These are phyloP conservation scores for Dicyrtoma fusca DNA, from an alignment of 2,888 invertebrate species.

Conservation along the genomic window DNA sequence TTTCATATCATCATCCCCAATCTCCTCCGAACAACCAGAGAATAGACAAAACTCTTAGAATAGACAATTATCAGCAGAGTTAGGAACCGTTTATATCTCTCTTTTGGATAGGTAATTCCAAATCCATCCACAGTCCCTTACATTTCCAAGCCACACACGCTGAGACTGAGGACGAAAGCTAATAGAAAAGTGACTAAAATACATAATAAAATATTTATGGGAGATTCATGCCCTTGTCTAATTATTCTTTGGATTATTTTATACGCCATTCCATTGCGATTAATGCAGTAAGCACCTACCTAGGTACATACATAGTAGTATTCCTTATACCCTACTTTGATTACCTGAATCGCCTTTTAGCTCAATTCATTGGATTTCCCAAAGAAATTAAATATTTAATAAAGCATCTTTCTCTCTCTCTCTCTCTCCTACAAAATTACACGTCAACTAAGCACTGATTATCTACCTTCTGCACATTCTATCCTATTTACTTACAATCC, in stretches of 20 bases:
- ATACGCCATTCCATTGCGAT: no score
- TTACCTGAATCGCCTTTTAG: no score
- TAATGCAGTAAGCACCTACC: no score
- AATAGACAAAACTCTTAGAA: neutral
- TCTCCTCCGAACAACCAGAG: neutral
- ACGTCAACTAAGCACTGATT: no score
- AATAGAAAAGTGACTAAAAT: slow-evolving; percentile 5
- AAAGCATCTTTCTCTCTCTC: neutral
- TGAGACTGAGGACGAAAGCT: no score
- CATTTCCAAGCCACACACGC: no score
- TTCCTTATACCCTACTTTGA: no score
- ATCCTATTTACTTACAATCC: no score
- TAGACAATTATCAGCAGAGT: neutral
- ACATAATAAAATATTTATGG: slow-evolving; percentile 25
- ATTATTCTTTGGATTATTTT: slow-evolving; percentile 24
- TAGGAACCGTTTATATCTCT: neutral
- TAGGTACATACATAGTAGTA: no score
- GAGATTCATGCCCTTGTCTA: slow-evolving; percentile 24
- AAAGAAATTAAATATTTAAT: neutral
- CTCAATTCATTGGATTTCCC: no score
- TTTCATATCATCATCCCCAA: neutral
- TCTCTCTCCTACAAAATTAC: neutral
- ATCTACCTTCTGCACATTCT: no score
- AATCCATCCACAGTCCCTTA: no score
- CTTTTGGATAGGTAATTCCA: neutral